A percentile compares a stretch with the other conserved stretches of the same genome.
phyloP scores from a whole-genome alignment of 2,888 invertebrate genomes.

The Plusia festucae region DNA sequence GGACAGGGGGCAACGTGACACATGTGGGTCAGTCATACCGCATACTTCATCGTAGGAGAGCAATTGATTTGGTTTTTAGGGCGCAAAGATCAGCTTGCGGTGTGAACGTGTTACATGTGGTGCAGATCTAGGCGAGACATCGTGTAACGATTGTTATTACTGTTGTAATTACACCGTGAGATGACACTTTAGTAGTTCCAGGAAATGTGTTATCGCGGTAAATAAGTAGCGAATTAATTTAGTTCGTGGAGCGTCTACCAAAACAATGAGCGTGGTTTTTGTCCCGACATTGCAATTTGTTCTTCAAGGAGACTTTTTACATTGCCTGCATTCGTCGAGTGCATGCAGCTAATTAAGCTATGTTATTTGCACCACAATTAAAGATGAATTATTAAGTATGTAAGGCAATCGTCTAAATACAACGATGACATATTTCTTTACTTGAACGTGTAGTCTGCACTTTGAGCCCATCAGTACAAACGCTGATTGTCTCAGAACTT shows the following conservation, averaged over 20 bases:
- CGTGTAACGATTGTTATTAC: slow-evolving; percentile 55
- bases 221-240: slow-evolving; percentile 34
- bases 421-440: slow-evolving; percentile 12
- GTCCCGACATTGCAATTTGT: slow-evolving; percentile 25
- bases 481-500: slow-evolving; percentile 15
- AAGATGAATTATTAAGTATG: no score
- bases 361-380: no score
- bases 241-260: slow-evolving; percentile 24
- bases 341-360: slow-evolving; percentile 7
- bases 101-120: slow-evolving; percentile 65
- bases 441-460: slow-evolving; percentile 16
- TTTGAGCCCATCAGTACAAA: slow-evolving; percentile 9
- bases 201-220: slow-evolving; percentile 22
- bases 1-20: slow-evolving; percentile 62
- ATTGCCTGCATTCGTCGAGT: slow-evolving; percentile 13
- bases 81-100: slow-evolving; percentile 69
- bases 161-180: slow-evolving; percentile 62
- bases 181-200: slow-evolving; percentile 56
- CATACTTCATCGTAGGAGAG: slow-evolving; percentile 53
- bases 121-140: slow-evolving; percentile 62
- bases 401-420: slow-evolving; percentile 6
- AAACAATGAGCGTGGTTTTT: slow-evolving; percentile 45
- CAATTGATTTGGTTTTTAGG: slow-evolving; percentile 70
- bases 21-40: slow-evolving; percentile 60
- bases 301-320: slow-evolving; percentile 35